Base-by-base conservation (phyloP, 2,797 vertebrate species). In the Malacoctenus gilli region DNA sequence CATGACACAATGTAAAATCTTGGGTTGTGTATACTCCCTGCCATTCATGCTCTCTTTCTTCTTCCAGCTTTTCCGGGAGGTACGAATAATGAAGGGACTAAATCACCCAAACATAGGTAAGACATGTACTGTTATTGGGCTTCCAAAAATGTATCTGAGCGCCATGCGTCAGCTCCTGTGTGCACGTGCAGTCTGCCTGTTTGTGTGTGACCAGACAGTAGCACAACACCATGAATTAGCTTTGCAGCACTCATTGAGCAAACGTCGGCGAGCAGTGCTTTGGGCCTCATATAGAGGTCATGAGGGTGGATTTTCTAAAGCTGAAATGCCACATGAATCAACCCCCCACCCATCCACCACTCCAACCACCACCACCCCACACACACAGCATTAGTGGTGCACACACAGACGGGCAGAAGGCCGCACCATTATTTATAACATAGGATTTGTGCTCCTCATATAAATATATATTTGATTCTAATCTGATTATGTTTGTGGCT, bases 81-180 rank as follows among this genome's bases (percentile, higher is more conserved):
- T 97, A 51, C 92, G 95, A 51, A 97, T 97, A 80, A 97, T 97
- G 95, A 97, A 96, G 86, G 93, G 94, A 54, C 88, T 97, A 36
- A 95, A 94, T 89, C 95, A 97, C 83, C 95, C 95, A 22, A 96
- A 97, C 84, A 96, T 97, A 15, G 95, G 95, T 96, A 91, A 95
- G 93, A 47, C 42, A 31, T 20, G 14, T 8, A 7, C 39, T 8
- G 4, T 19, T 11, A 8, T n/a, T 36, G 1, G 1, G 35, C 31
- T 12, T 34, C 13, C 31, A 4, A 12, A 5, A 11, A 34, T 25
- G 23, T 25, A 8, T 25, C n/a, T 40, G 7, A 42, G 36, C 43
- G 15, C 22, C n/a, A 43, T 54, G 46, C 37, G 49, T 59, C 36
- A 44, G n/a, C n/a, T n/a, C n/a, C n/a, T n/a, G n/a, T n/a, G n/a